Evolutionary conservation across 2,113 vertebrate genomes (phyloP).

Genomic region (Melanocharis versteri): DNA sequence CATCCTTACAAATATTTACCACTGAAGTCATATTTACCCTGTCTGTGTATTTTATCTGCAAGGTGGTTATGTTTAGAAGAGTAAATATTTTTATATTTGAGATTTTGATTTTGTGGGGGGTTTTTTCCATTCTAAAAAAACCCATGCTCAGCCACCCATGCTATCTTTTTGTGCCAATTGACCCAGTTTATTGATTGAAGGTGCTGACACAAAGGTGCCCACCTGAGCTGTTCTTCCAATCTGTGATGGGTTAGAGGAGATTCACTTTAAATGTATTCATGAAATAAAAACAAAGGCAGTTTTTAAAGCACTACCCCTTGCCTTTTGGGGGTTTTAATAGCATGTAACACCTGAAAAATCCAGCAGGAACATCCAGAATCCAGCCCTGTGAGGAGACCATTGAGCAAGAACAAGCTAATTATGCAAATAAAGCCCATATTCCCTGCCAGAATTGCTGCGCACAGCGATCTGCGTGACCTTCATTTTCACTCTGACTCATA

Average conservation of each 20-base stretch:
- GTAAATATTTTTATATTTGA: not conserved
- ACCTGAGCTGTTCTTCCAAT: not conserved
- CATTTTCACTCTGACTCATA: not conserved
- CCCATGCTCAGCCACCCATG: not conserved
- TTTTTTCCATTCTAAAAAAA: not conserved
- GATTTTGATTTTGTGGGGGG: not conserved
- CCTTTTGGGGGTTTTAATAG: not conserved
- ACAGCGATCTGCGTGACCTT: accelerated
- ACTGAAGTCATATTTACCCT: not conserved
- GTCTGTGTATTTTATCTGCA: not conserved
- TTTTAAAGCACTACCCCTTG: not conserved
- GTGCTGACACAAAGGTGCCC: not conserved
- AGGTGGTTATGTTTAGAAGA: not conserved
- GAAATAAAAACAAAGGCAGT: not conserved
- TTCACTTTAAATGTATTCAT: not conserved
- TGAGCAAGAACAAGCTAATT: conserved; percentile 2
- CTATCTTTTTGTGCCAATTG: not conserved
- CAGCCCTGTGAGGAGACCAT: not conserved
- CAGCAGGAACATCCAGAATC: not conserved
- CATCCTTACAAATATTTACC: not conserved
- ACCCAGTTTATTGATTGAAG: not conserved
- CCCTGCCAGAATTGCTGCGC: not conserved
- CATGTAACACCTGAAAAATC: not conserved
- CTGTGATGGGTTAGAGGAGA: not conserved
- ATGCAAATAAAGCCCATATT: not conserved